These are phyloP conservation scores for Sakesphorus luctuosus DNA, from an alignment of 2,113 vertebrate species.

Conservation along the genomic window DNA sequence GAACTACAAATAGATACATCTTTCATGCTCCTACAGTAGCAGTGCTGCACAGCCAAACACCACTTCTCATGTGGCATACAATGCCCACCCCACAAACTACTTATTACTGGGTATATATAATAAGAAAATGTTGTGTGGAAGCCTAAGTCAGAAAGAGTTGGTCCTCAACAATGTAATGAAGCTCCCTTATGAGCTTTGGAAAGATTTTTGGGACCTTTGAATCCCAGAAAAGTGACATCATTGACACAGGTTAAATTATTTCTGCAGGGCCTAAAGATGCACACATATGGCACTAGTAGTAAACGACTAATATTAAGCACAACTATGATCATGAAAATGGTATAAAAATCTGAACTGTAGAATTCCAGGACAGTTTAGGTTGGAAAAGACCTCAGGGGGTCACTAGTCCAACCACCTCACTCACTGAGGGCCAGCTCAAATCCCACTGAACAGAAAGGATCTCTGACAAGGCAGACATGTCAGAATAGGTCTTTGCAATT, in stretches of 20 bases:
- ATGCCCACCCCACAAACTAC: background rate
- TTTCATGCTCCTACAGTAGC: background rate
- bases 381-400: background rate
- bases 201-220: background rate
- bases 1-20: background rate
- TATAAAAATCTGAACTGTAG: background rate
- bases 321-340: background rate
- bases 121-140: background rate
- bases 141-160: background rate
- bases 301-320: background rate
- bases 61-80: background rate
- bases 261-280: background rate
- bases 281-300: background rate
- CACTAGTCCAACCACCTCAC: background rate
- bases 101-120: background rate
- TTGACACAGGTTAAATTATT: background rate
- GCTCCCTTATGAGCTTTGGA: background rate
- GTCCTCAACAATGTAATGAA: background rate
- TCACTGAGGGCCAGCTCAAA: background rate
- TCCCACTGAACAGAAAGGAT: background rate
- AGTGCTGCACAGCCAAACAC: background rate
- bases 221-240: background rate
- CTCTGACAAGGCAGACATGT: background rate
- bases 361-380: background rate
- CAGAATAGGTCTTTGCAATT: background rate